Base-by-base conservation (phyloP, 2,113 vertebrate genomes). In the Ellobius talpinus region DNA sequence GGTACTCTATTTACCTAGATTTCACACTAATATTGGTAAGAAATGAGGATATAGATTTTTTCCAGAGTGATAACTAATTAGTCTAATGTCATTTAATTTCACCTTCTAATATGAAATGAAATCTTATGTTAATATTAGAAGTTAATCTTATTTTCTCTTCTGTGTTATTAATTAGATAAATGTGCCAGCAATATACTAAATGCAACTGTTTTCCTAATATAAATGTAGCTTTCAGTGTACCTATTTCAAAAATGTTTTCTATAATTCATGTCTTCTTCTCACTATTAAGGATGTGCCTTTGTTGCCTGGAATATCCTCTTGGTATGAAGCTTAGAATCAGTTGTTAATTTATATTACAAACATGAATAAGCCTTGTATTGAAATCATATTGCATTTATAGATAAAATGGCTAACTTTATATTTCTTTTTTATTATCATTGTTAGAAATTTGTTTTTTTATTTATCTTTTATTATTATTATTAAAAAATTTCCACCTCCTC, bases 331-430 rank as follows among this genome's bases (percentile, higher is more conserved):
- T 92, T 58, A 90, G n/a, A 89, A 65, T 73, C 5, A 84, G 8
- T 91, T 93, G 23, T 36, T 72, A 66, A 82, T 1, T 94, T 89
- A n/a, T 81, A 19, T 92, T 66, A 68, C n/a, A 94, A 70, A 90
- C 42, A 58, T 65, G 6, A 87, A n/a, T 91, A 36, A 31, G 8
- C 81, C 93, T 93, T 52, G 0, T 91, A 31, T 55, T 91, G 61
- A 7, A 93, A 93, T 58, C 45, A 11, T 2, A 31, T 84, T 42
- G 66, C 13, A 95, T 73, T 91, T 93, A 39, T 68, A 90, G 11
- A 39, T 73, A 85, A 39, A 68, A 19, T 86, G 23, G 47, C 73
- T 92, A 74, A 85, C 31, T 39, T 82, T 39, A 61, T 39, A 9
- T 65, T 84, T 42, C 5, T n/a, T n/a, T n/a, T n/a, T n/a, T n/a